Evolutionary conservation across 2,888 invertebrate species (phyloP).

Genomic region (Acrocera orbiculus): DNA sequence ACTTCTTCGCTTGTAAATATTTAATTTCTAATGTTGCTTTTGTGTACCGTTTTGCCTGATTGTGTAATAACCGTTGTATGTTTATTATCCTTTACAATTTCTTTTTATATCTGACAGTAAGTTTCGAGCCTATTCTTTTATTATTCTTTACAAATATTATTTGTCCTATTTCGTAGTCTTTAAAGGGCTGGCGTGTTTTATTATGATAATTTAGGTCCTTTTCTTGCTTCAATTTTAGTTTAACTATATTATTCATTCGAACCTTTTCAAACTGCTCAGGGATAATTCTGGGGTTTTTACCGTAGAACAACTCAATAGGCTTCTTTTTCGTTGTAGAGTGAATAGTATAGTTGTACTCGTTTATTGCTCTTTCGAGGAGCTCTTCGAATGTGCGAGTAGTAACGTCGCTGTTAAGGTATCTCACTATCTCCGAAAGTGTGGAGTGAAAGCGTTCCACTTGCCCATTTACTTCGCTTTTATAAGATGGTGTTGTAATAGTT

Average conservation of each 20-base stretch:
- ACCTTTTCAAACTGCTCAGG: too few species aligned
- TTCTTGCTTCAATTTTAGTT: neutral
- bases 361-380: too few species aligned
- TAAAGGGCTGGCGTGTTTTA: too few species aligned
- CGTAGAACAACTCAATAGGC: neutral
- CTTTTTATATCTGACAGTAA: neutral
- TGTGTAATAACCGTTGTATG: neutral
- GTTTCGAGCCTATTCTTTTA: too few species aligned
- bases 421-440: neutral
- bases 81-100: neutral
- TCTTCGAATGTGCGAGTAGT: neutral
- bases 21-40: neutral
- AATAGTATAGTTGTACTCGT: too few species aligned
- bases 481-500: too few species aligned
- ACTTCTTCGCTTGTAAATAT: neutral
- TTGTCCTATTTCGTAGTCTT: neutral
- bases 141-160: neutral
- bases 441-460: neutral
- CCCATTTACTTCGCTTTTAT: neutral
- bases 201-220: neutral
- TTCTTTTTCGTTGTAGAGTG: neutral
- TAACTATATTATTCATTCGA: neutral
- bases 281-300: neutral
- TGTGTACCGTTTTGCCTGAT: neutral
- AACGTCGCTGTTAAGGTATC: neutral